Conservation (phyloP, 2,888 invertebrate genomes). For the Lochmaea capreae region DNA sequence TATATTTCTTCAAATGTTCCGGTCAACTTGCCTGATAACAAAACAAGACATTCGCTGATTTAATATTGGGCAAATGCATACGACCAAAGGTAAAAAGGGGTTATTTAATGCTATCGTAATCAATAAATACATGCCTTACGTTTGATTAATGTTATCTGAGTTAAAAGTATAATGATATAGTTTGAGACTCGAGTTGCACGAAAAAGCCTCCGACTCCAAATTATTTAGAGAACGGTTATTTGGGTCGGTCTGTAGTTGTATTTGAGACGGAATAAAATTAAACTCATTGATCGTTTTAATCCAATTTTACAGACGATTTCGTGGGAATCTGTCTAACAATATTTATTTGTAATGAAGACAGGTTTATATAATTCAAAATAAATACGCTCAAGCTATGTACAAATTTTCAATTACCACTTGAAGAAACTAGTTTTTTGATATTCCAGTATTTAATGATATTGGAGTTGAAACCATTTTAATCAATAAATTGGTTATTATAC, state of each 20-base stretch:
- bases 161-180: slow-evolving; percentile 23
- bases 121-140: slow-evolving; percentile 25
- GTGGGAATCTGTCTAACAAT: neutral
- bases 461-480: no score
- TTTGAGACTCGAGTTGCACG: slow-evolving; percentile 16
- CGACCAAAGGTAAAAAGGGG: slow-evolving; percentile 27
- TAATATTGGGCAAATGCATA: slow-evolving; percentile 27
- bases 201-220: slow-evolving; percentile 5
- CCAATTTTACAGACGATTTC: neutral
- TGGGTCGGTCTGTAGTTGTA: slow-evolving; percentile 3
- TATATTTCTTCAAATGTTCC: slow-evolving; percentile 49
- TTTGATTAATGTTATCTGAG: slow-evolving; percentile 27
- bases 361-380: no score
- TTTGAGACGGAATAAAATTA: neutral
- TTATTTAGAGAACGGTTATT: slow-evolving; percentile 7
- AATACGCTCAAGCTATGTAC: no score
- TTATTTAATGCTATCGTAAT: slow-evolving; percentile 23
- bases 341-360: no score
- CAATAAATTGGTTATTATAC: no score
- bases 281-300: neutral
- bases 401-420: no score
- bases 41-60: slow-evolving; percentile 33
- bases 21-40: slow-evolving; percentile 39
- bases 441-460: no score
- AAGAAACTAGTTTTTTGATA: no score